These are phyloP conservation scores for Thalassaphorura encarpata DNA, from an alignment of 1,140 invertebrate genomes.

Conservation along the genomic window DNA sequence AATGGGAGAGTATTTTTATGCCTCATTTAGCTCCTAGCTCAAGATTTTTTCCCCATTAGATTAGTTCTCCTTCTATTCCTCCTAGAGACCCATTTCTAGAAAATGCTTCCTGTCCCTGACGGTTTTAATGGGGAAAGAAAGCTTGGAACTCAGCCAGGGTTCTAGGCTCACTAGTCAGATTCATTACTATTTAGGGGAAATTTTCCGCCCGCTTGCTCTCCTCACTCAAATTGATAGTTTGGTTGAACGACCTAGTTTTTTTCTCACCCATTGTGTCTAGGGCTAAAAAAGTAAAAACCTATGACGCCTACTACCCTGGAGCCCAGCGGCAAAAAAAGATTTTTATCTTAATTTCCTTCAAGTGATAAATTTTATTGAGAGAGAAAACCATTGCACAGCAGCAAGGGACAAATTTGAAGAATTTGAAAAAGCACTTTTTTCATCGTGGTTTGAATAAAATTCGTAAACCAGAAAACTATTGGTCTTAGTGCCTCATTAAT, in stretches of 20 bases:
- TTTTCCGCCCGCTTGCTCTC: background rate
- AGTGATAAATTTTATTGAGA: no score
- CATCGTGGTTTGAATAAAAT: no score
- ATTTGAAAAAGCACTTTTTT: no score
- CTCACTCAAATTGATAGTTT: background rate
- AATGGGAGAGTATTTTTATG: background rate
- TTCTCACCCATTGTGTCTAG: background rate
- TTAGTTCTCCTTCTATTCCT: background rate
- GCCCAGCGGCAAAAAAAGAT: no score
- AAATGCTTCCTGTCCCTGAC: background rate
- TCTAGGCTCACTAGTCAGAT: background rate
- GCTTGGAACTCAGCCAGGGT: background rate
- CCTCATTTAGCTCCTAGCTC: background rate
- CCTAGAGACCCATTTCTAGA: background rate
- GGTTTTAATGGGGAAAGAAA: background rate
- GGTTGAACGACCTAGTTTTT: background rate
- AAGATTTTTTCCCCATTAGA: background rate
- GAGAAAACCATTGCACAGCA: no score
- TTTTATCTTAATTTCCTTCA: no score
- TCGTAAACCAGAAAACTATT: no score
- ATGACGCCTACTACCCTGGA: no score
- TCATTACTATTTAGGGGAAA: background rate
- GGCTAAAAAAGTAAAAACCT: background rate
- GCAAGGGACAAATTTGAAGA: no score
- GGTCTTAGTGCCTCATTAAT: no score